phyloP scores from a whole-genome alignment of 1,140 invertebrate species.

The Dendroctonus valens region DNA sequence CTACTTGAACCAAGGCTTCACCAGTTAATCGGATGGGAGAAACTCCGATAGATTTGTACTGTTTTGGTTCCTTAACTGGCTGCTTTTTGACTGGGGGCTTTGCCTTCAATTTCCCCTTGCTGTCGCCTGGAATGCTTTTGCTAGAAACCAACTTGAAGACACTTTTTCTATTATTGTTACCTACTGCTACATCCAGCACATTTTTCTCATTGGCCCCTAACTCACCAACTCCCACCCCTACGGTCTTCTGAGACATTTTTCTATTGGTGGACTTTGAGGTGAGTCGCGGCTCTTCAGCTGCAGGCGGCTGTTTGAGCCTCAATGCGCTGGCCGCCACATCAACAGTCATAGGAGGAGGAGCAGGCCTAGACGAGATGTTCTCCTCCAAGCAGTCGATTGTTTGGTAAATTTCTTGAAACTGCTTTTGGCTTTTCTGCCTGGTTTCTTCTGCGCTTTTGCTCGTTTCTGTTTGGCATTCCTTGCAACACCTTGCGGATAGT shows the following conservation, averaged over 20 bases:
- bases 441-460: background rate
- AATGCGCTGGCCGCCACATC: background rate
- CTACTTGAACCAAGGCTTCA: slow-evolving; percentile 12
- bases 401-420: slow-evolving; percentile 14
- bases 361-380: background rate
- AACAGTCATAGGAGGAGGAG: background rate
- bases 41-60: slow-evolving; percentile 12
- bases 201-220: background rate
- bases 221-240: background rate
- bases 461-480: slow-evolving; percentile 10
- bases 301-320: no score
- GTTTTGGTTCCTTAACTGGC: background rate
- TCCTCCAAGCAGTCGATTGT: slow-evolving; percentile 9
- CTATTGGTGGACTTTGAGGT: background rate
- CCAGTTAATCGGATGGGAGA: slow-evolving; percentile 13
- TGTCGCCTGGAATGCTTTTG: background rate
- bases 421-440: slow-evolving; percentile 3
- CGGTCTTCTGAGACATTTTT: background rate
- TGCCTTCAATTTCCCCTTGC: background rate
- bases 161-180: background rate
- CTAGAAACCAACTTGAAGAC: background rate
- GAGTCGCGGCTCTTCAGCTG: background rate
- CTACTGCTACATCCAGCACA: background rate
- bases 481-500: background rate
- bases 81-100: background rate